phyloP scores from a whole-genome alignment of 2,888 invertebrate genomes.

The Ormyrus pomaceus region DNA sequence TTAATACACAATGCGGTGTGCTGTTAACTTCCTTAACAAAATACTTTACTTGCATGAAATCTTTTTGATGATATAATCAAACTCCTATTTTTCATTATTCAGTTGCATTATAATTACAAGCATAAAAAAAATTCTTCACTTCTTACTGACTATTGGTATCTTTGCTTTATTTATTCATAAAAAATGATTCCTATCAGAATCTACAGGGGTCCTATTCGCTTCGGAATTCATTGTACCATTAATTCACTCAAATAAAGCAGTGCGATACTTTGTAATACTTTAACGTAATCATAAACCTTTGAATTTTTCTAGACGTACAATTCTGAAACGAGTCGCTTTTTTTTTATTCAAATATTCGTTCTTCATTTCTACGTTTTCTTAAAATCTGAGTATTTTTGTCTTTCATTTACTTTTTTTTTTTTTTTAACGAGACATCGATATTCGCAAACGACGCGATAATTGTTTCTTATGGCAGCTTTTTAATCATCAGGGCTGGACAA shows the following conservation, averaged over 20 bases:
- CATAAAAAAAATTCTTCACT: too few species aligned
- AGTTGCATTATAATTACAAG: too few species aligned
- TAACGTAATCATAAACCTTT: background rate
- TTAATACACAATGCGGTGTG: background rate
- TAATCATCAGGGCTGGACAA: constrained; percentile 24
- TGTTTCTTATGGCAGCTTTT: constrained; percentile 52
- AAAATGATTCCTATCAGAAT: background rate
- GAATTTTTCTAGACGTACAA: constrained; percentile 8
- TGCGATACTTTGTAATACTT: background rate
- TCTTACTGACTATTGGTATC: background rate
- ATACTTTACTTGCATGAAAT: background rate
- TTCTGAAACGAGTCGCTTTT: constrained; percentile 47
- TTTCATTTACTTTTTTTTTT: constrained; percentile 38
- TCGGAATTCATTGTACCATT: background rate
- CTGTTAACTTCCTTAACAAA: background rate
- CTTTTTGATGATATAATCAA: background rate
- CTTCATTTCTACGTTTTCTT: constrained; percentile 35
- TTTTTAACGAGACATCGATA: constrained; percentile 48
- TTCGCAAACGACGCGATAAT: constrained; percentile 48
- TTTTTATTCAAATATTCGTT: constrained; percentile 32
- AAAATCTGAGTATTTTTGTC: constrained; percentile 44
- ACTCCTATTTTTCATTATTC: too few species aligned
- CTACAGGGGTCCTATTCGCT: background rate
- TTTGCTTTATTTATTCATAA: background rate
- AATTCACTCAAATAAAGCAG: constrained; percentile 1